Conservation (phyloP, 2,797 vertebrate species). For the Harpagifer antarcticus region DNA sequence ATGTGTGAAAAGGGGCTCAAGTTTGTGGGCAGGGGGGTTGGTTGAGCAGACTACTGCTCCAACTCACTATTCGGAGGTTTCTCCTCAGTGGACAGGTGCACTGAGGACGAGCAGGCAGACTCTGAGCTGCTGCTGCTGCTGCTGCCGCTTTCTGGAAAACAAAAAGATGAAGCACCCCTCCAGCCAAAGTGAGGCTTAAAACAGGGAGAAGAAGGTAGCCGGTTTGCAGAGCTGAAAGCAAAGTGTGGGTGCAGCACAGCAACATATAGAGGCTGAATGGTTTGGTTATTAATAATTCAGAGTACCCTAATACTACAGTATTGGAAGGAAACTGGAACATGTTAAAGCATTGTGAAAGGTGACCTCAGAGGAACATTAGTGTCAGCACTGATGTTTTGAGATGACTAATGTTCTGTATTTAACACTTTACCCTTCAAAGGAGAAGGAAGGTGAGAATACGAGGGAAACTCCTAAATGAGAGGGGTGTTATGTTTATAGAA, state of each 20-base stretch:
- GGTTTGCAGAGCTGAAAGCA: not conserved
- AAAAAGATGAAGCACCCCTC: conserved; percentile 54
- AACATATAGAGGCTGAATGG: not conserved
- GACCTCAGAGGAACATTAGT: not conserved
- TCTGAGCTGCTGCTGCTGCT: conserved; percentile 86
- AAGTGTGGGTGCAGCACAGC: not conserved
- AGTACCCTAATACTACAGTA: not conserved
- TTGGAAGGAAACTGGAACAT: not conserved
- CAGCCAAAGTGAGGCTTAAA: conserved; percentile 10
- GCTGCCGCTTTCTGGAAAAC: conserved; percentile 81
- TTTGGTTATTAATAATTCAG: conserved; percentile 2
- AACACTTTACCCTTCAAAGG: not conserved
- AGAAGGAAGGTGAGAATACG: conserved; percentile 23
- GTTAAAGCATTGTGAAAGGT: not conserved
- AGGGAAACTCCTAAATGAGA: conserved; percentile 56
- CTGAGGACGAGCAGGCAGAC: conserved; percentile 88
- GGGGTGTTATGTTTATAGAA: not conserved
- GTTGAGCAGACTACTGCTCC: conserved; percentile 79
- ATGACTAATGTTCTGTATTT: not conserved
- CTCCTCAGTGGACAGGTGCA: conserved; percentile 89
- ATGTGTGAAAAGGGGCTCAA: conserved; percentile 64
- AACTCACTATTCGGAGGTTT: conserved; percentile 93
- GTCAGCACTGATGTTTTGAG: not conserved
- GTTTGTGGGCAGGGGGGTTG: conserved; percentile 55
- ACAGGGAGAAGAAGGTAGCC: not conserved